Conservation (phyloP, 2,113 vertebrate species). For the Paradoxurus hermaphroditus region DNA sequence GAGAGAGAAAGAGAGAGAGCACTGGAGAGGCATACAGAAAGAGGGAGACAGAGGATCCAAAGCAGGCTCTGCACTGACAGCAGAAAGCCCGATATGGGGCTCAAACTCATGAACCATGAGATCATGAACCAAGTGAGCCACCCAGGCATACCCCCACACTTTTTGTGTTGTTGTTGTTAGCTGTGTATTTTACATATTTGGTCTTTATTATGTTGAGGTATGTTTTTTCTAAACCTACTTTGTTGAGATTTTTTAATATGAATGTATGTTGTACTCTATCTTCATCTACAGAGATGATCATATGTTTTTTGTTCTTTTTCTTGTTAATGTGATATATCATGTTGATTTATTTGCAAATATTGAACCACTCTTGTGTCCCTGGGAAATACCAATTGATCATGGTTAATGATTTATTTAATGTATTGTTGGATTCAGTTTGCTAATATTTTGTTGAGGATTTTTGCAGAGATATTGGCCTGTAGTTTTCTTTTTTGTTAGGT, state of each 20-base stretch:
- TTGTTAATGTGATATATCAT: neutral
- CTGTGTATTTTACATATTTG: neutral
- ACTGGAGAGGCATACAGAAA: no score
- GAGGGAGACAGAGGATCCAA: no score
- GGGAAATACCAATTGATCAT: neutral
- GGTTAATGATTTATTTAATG: neutral
- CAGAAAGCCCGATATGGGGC: no score
- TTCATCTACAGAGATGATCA: neutral
- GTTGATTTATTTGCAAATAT: neutral
- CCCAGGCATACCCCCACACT: no score
- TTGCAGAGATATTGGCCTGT: neutral
- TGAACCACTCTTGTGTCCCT: neutral
- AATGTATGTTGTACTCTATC: neutral
- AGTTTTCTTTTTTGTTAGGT: neutral
- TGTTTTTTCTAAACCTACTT: neutral
- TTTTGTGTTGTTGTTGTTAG: no score
- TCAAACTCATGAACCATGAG: no score
- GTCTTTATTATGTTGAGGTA: neutral
- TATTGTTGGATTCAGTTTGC: neutral
- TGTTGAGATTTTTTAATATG: neutral
- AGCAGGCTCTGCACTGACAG: no score
- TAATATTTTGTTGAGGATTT: neutral
- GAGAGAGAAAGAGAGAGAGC: no score
- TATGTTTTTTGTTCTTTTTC: neutral
- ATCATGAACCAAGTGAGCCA: no score